Conservation (phyloP, 2,888 invertebrate genomes). For the Tricholauxania praeusta region DNA sequence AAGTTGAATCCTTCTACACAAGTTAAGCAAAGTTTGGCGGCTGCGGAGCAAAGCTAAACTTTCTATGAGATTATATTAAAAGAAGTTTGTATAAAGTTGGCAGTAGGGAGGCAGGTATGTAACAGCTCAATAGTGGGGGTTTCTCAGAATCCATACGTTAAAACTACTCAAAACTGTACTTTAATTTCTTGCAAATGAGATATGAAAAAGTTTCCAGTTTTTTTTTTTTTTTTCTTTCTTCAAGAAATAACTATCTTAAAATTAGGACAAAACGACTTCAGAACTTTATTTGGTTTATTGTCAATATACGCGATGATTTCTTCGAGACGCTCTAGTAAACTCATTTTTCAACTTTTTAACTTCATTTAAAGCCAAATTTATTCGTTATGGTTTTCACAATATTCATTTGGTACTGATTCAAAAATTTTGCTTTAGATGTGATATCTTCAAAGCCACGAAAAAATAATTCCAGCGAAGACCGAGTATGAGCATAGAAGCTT, state of each 20-base stretch:
- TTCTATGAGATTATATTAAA: slow-evolving; percentile 38
- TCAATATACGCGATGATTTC: too few relatives aligned
- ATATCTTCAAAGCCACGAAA: too few relatives aligned
- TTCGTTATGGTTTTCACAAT: too few relatives aligned
- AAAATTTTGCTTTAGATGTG: too few relatives aligned
- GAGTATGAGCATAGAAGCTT: too few relatives aligned
- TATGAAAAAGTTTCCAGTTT: slow-evolving; percentile 16
- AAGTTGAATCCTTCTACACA: slow-evolving; percentile 53
- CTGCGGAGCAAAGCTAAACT: not conserved
- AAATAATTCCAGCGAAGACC: too few relatives aligned
- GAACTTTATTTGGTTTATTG: too few relatives aligned
- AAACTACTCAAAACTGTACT: slow-evolving; percentile 58
- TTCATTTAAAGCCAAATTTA: too few relatives aligned
- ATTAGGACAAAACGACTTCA: slow-evolving; percentile 10
- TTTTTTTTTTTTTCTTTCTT: slow-evolving; percentile 24
- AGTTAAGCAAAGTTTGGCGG: slow-evolving; percentile 29
- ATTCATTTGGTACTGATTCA: too few relatives aligned
- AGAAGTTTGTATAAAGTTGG: slow-evolving; percentile 38
- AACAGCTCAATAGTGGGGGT: slow-evolving; percentile 39
- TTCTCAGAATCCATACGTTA: slow-evolving; percentile 2
- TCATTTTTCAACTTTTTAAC: too few relatives aligned
- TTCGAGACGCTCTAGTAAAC: too few relatives aligned
- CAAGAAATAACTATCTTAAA: not conserved
- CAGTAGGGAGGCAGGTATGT: slow-evolving; percentile 49
- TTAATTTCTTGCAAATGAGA: slow-evolving; percentile 65